phyloP scores from a whole-genome alignment of 2,888 invertebrate species.

The Pogonocherus hispidulus region DNA sequence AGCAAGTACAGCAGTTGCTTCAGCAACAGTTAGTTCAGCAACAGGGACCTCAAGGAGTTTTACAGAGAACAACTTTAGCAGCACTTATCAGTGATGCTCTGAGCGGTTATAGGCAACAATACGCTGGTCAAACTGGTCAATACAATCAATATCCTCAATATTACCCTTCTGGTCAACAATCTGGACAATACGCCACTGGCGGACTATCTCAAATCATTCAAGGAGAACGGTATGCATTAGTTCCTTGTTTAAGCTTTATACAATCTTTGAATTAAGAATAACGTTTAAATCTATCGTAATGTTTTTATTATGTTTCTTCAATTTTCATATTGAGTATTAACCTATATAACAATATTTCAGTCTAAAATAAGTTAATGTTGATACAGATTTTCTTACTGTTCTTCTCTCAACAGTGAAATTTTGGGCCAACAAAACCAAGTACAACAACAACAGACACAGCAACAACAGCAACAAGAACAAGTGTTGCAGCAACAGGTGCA shows the following conservation, averaged over 20 bases:
- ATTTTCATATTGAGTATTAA: no score
- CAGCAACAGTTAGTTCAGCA: slow-evolving; percentile 3
- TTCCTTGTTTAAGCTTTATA: no score
- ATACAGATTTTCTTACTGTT: no score
- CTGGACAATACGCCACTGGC: background rate
- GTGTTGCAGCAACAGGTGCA: background rate
- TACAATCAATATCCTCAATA: background rate
- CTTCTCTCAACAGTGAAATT: background rate
- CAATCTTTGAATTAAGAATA: no score
- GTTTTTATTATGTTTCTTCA: no score
- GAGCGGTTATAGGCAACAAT: background rate
- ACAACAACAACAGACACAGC: background rate
- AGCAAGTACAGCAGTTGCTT: slow-evolving; percentile 3
- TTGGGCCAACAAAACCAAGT: background rate
- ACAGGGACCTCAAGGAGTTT: background rate
- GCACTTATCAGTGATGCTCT: background rate
- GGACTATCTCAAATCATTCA: slow-evolving; percentile 18
- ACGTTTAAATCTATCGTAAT: no score
- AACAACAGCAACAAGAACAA: slow-evolving; percentile 2
- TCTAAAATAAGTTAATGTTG: no score
- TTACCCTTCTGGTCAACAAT: background rate
- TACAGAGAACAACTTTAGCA: background rate
- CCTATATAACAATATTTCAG: background rate
- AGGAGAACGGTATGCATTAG: slow-evolving; percentile 1
- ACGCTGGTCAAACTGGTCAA: background rate